These are phyloP conservation scores for Branchellion lobata DNA, from an alignment of 2,888 invertebrate species.

Conservation along the genomic window DNA sequence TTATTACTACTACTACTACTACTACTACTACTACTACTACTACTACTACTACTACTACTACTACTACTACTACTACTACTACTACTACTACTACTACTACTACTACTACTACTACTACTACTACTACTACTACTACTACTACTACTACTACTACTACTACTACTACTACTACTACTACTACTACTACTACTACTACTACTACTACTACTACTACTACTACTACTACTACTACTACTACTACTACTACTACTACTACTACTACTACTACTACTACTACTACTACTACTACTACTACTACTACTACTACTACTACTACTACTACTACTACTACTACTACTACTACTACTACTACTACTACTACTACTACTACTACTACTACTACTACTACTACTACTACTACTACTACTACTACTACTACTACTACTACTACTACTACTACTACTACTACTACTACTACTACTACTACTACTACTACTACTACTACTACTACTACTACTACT, in stretches of 20 bases:
- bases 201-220: conserved; percentile 12
- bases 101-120: conserved; percentile 46
- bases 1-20: background rate
- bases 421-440: conserved; percentile 47
- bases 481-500: conserved; percentile 44
- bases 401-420: conserved; percentile 48
- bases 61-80: conserved; percentile 49
- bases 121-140: conserved; percentile 47
- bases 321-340: conserved; percentile 24
- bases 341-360: conserved; percentile 23
- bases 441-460: conserved; percentile 48
- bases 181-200: conserved; percentile 42
- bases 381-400: conserved; percentile 49
- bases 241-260: conserved; percentile 23
- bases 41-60: conserved; percentile 46
- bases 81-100: conserved; percentile 48
- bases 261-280: conserved; percentile 36
- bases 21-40: background rate
- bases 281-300: conserved; percentile 43
- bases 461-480: conserved; percentile 46
- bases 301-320: conserved; percentile 27
- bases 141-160: conserved; percentile 43
- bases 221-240: conserved; percentile 25
- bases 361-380: conserved; percentile 35
- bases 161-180: conserved; percentile 43